Evolutionary conservation across 2,888 invertebrate genomes (phyloP), one percentile per base, ranked within the genome.

Genomic region (Aradus depressus): DNA sequence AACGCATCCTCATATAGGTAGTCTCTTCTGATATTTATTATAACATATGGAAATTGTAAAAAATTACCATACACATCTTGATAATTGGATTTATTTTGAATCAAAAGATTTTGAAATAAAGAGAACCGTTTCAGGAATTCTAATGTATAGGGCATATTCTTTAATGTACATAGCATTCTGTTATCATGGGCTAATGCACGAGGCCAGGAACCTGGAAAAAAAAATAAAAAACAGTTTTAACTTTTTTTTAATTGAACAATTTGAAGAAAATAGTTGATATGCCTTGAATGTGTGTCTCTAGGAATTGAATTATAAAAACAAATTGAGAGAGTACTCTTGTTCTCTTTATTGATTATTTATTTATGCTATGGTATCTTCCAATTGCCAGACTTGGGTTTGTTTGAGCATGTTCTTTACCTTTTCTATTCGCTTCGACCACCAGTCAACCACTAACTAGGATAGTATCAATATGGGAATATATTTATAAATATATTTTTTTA

Each of bases 1-100:
- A 91, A 96, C 0, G 97, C 91, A 69, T 98, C 98, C 70, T 97
- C 97, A 66, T 98, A 98, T n/a, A 98, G 74, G 70, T 92, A 91
- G 59, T 87, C 84, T 50, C 98, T 74, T 52, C 92, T 72, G 5
- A 91, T 84, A 25, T 81, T 80, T 28, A 91, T 76, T 60, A 78
- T 76, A 59, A 86, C 82, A 35, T 77, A 75, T 0, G 85, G 84
- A 0, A 86, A 86, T 60, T 80, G 80, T 60, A 83, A 73, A 64
- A 86, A 84, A 55, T 81, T 79, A 12, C 80, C 74, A 59, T 80
- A 67, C 61, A 84, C 80, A n/a, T 82, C 81, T 68, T 84, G 86
- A 59, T 82, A 78, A 12, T 81, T 79, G 43, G 75, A 69, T 63
- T 81, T 81, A 64, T 84, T 83, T 57, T 75, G 72, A 59, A 59